Evolutionary conservation across 1,140 invertebrate species (phyloP).

Genomic region (Formica selysi): DNA sequence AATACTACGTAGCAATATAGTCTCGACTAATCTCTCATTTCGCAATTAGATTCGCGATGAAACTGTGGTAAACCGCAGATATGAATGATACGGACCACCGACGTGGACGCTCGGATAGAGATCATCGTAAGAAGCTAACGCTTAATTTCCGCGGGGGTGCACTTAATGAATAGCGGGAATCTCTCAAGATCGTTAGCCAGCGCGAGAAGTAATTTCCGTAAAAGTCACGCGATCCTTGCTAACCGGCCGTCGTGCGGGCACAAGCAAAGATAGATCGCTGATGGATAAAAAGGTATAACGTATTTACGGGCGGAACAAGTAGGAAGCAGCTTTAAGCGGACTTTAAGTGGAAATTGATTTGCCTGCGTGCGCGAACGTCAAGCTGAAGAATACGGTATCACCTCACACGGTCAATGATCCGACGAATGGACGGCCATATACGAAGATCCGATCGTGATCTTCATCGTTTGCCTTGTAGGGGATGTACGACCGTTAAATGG

Average conservation of each 20-base stretch:
- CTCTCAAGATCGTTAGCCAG: slow-evolving; percentile 14
- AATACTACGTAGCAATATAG: not conserved
- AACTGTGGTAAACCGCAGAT: not conserved
- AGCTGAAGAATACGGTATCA: slow-evolving; percentile 72
- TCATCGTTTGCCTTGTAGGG: slow-evolving; percentile 77
- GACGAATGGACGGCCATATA: slow-evolving; percentile 73
- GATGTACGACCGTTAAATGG: slow-evolving; percentile 77
- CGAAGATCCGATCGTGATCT: slow-evolving; percentile 72
- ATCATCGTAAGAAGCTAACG: slow-evolving; percentile 6
- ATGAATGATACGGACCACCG: slow-evolving; percentile 41
- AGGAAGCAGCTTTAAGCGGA: slow-evolving; percentile 46
- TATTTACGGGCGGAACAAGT: slow-evolving; percentile 5
- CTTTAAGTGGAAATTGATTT: slow-evolving; percentile 78
- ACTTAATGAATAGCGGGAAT: slow-evolving; percentile 28
- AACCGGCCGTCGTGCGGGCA: slow-evolving; percentile 4
- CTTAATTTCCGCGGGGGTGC: slow-evolving; percentile 19
- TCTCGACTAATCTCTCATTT: not conserved
- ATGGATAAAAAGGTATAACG: not conserved
- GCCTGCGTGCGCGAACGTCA: slow-evolving; percentile 68
- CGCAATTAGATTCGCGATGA: slow-evolving; percentile 6
- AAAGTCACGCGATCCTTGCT: slow-evolving; percentile 34
- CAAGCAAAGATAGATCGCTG: not conserved
- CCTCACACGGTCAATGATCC: slow-evolving; percentile 79
- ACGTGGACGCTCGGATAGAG: no score
- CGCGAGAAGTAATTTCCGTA: slow-evolving; percentile 53